Evolutionary conservation across 2,888 invertebrate species (phyloP).

Genomic region (Acronicta leporina): DNA sequence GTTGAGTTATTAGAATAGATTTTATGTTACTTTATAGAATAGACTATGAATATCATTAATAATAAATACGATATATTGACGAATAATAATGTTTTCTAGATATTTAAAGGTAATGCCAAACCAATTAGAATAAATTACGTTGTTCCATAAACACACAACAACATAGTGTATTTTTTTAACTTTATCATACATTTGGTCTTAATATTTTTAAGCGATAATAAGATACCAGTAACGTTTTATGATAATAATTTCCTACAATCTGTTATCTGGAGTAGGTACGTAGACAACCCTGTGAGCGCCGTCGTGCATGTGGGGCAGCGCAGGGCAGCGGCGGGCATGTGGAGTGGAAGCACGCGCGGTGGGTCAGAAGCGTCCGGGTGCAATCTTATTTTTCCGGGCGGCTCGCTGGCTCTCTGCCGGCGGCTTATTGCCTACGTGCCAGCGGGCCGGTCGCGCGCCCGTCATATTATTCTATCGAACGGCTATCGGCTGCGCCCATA

Average conservation of each 20-base stretch:
- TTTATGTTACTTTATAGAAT: conserved; percentile 14
- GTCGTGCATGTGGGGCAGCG: conserved; percentile 38
- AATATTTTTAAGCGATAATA: too few relatives aligned
- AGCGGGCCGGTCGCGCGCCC: conserved; percentile 78
- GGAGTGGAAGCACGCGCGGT: conserved; percentile 74
- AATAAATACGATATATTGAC: too few relatives aligned
- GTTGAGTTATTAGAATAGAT: conserved; percentile 30
- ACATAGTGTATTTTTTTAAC: too few relatives aligned
- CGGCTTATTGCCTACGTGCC: conserved; percentile 89
- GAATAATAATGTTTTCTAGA: too few relatives aligned
- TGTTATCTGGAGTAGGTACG: conserved; percentile 43
- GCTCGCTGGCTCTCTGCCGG: conserved; percentile 81
- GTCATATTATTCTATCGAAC: conserved; percentile 88
- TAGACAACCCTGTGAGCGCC: conserved; percentile 33
- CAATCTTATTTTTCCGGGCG: conserved; percentile 86
- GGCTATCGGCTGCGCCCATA: conserved; percentile 84
- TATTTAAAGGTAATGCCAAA: too few relatives aligned
- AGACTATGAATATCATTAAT: too few relatives aligned
- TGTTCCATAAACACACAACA: too few relatives aligned
- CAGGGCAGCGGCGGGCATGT: conserved; percentile 58
- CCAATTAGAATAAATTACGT: too few relatives aligned
- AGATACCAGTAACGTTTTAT: too few relatives aligned
- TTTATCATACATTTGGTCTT: too few relatives aligned
- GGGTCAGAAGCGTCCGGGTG: conserved; percentile 70
- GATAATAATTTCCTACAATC: conserved; percentile 33